phyloP scores from a whole-genome alignment of 2,797 vertebrate species.

The Danionella dracula region DNA sequence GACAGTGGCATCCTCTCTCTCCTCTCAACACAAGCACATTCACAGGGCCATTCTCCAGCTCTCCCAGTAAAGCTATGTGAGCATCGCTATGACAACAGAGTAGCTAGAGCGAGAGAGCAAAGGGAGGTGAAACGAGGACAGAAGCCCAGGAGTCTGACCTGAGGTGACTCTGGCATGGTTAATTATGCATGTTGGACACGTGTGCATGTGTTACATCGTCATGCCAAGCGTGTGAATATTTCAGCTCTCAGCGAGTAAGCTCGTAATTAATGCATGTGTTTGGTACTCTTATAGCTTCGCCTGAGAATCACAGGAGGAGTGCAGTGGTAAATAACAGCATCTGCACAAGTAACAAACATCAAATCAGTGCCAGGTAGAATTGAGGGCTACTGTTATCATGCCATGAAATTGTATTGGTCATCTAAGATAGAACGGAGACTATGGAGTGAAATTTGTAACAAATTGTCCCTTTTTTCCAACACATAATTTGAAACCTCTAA shows the following conservation, averaged over 20 bases:
- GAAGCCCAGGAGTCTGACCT: not conserved
- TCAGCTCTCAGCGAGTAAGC: not conserved
- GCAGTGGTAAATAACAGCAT: not conserved
- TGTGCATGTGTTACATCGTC: not conserved
- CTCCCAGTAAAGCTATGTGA: not conserved
- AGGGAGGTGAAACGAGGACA: conserved; percentile 2
- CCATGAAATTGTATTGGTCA: no score
- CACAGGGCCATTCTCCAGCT: not conserved
- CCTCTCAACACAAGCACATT: not conserved
- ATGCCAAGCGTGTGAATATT: conserved; percentile 11
- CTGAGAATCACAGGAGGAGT: no score
- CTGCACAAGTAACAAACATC: not conserved
- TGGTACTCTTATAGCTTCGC: not conserved
- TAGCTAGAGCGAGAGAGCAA: not conserved
- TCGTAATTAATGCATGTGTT: not conserved
- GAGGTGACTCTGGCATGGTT: not conserved
- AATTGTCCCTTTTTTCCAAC: no score
- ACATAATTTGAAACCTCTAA: no score
- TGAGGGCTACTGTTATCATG: not conserved
- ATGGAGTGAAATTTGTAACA: no score
- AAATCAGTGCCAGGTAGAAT: not conserved
- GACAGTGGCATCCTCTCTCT: no score
- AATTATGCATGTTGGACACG: conserved; percentile 13
- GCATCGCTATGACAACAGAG: not conserved
- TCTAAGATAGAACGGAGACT: no score